phyloP scores from a whole-genome alignment of 1,140 invertebrate genomes.

The Gyrodactylus salaris region DNA sequence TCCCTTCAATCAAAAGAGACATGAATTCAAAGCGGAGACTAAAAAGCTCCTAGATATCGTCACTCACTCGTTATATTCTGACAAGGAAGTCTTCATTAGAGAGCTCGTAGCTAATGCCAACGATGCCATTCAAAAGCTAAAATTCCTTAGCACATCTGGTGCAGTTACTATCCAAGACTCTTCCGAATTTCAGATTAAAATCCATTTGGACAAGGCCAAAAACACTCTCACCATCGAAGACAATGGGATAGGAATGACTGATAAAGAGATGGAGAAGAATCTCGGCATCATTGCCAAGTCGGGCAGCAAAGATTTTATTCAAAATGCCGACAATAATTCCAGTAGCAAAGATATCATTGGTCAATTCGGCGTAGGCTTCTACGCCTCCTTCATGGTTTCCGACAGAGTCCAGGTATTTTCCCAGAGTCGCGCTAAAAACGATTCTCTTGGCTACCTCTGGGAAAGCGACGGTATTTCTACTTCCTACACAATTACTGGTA shows the following conservation, averaged over 20 bases:
- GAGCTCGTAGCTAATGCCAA: slow-evolving; percentile 82
- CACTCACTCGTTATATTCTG: slow-evolving; percentile 72
- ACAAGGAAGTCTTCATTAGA: slow-evolving; percentile 77
- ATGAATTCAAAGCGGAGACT: slow-evolving; percentile 73
- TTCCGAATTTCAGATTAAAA: slow-evolving; percentile 40
- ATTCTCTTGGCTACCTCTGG: slow-evolving; percentile 41
- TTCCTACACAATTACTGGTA: not conserved
- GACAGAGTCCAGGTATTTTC: slow-evolving; percentile 67
- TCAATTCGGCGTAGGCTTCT: slow-evolving; percentile 90
- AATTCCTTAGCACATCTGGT: slow-evolving; percentile 27
- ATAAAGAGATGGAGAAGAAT: slow-evolving; percentile 53
- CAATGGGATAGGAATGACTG: slow-evolving; percentile 65
- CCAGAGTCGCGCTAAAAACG: slow-evolving; percentile 21
- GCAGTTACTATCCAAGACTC: slow-evolving; percentile 13
- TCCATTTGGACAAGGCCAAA: slow-evolving; percentile 49
- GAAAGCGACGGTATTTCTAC: slow-evolving; percentile 35
- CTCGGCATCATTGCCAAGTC: slow-evolving; percentile 72
- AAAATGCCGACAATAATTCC: slow-evolving; percentile 35
- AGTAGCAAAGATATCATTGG: slow-evolving; percentile 41
- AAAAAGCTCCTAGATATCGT: slow-evolving; percentile 75
- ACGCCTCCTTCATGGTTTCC: slow-evolving; percentile 80
- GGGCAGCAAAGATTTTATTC: slow-evolving; percentile 39
- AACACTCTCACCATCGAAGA: slow-evolving; percentile 57
- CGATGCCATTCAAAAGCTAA: slow-evolving; percentile 69
- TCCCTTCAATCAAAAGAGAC: slow-evolving; percentile 8